Evolutionary conservation across 2,113 vertebrate species (phyloP), one percentile per base, ranked within the genome.

Genomic region (Pungitius pungitius): DNA sequence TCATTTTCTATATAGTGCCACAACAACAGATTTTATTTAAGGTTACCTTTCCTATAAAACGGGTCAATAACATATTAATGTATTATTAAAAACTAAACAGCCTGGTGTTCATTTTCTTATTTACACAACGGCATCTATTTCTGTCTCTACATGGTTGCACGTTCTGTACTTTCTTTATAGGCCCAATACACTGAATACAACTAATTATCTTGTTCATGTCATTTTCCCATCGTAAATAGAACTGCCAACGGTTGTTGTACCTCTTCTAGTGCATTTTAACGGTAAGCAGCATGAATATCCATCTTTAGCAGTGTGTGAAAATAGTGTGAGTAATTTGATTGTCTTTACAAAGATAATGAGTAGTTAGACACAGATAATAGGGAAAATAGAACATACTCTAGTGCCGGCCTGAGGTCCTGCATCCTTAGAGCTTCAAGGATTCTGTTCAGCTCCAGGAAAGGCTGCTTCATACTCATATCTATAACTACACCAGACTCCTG

Each of bases 381-480:
- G 1, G 26, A 18, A 54, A 8, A 33, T 1, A 40, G n/a, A 35
- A 88, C 94, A 47, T 94, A 97, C 96, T 96, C 95, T 73, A 97
- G 68, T 0, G 96, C 96, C 2, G 96, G 96, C 68, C 94, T 86
- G 49, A 96, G 93, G 84, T 97, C 94, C 85, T 96, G 95, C 88
- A 95, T 94, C 13, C 95, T 93, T 79, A 96, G 92, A 63, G 95
- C 95, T 92, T 96, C 96, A 42, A 97, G 87, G 81, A 97, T 96
- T 73, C 95, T 91, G 87, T 96, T 97, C 69, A 97, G 83, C 84
- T 96, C 96, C 74, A 97, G 86, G 80, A 97, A 97, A 49, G 95
- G 96, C 85, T 96, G 95, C 87, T 97, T 96, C 92, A 96, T 95
- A 87, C 94, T 95, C 94, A 95, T 93, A 77, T 96, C 96, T 84